These are phyloP conservation scores for Crypturellus undulatus DNA, from an alignment of 2,113 vertebrate genomes.

Conservation along the genomic window DNA sequence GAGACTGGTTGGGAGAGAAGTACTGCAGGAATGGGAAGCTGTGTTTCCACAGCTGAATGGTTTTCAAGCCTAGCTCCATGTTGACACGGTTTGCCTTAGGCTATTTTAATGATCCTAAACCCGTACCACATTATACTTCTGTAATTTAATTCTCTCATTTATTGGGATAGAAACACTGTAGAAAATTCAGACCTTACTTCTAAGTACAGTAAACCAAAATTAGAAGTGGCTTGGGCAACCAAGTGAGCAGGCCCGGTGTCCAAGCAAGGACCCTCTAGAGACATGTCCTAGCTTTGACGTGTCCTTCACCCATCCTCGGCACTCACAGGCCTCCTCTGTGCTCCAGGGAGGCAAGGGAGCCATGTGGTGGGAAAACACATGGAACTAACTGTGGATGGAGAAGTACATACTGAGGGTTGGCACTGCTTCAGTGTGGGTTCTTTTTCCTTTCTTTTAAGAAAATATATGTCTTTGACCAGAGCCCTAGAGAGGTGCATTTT, in stretches of 20 bases:
- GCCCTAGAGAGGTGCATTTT: neutral
- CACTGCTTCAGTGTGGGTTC: neutral
- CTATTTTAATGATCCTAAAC: neutral
- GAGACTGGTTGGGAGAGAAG: constrained; percentile 58
- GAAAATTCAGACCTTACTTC: constrained; percentile 10
- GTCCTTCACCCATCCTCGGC: neutral
- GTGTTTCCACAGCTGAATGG: constrained; percentile 40
- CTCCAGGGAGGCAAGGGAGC: fast-evolving
- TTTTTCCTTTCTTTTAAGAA: neutral
- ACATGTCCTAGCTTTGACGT: neutral
- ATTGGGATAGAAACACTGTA: neutral
- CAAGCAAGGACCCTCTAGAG: neutral
- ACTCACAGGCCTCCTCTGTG: neutral
- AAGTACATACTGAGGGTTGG: neutral
- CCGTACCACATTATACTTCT: neutral
- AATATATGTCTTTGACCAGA: neutral
- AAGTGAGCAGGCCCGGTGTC: neutral
- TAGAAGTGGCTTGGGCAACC: neutral
- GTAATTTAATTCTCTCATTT: neutral
- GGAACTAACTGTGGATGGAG: neutral
- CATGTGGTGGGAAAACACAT: neutral
- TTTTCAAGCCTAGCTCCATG: neutral
- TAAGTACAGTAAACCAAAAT: neutral
- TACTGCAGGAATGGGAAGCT: constrained; percentile 45
- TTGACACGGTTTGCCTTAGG: constrained; percentile 35